phyloP scores from a whole-genome alignment of 2,888 invertebrate genomes.

The Galerucella nymphaeae region DNA sequence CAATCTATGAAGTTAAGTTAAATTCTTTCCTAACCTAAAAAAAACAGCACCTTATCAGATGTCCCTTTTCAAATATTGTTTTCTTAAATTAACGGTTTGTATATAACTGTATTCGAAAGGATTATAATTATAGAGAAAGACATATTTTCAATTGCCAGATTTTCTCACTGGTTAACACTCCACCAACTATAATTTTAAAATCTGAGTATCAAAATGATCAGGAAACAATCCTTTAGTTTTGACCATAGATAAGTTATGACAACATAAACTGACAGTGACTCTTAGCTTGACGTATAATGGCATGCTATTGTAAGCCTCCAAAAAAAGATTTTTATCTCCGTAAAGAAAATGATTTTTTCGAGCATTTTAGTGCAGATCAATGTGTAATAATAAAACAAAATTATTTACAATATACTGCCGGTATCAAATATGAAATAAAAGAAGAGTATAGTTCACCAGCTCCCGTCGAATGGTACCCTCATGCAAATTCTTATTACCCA shows the following conservation, averaged over 20 bases:
- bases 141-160: too few species aligned
- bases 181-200: too few species aligned
- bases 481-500: constrained; percentile 63
- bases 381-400: constrained; percentile 56
- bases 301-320: neutral
- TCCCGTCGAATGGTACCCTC: constrained; percentile 58
- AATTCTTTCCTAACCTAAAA: too few species aligned
- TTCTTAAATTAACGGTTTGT: too few species aligned
- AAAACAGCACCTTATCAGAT: too few species aligned
- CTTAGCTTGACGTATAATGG: neutral
- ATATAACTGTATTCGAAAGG: too few species aligned
- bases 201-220: neutral
- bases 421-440: constrained; percentile 44
- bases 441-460: constrained; percentile 18
- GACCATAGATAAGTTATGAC: too few species aligned
- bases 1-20: too few species aligned
- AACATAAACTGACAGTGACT: neutral
- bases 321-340: constrained; percentile 46
- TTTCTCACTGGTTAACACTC: too few species aligned
- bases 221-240: neutral
- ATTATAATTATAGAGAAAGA: too few species aligned
- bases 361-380: constrained; percentile 52
- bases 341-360: constrained; percentile 36
- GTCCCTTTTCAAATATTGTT: too few species aligned
- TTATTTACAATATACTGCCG: constrained; percentile 52